Evolutionary conservation across 2,113 vertebrate species (phyloP).

Genomic region (Antechinus stuartii): DNA sequence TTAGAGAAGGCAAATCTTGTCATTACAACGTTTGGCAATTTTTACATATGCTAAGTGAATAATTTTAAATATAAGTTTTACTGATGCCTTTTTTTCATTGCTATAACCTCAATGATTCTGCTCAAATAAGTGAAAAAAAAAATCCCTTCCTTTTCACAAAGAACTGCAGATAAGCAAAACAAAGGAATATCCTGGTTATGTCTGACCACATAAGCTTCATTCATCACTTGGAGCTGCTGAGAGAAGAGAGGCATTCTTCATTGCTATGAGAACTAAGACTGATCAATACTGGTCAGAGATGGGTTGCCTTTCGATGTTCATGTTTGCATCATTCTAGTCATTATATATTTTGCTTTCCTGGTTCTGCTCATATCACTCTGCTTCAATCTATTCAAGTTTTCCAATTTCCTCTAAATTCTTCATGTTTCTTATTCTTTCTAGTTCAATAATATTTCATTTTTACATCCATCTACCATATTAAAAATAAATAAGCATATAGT

Average conservation of each 20-base stretch:
- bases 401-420: not conserved
- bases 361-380: not conserved
- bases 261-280: not conserved
- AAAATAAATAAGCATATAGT: not conserved
- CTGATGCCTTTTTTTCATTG: not conserved
- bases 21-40: not conserved
- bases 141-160: not conserved
- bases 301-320: not conserved
- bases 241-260: not conserved
- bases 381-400: not conserved
- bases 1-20: not conserved
- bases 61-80: not conserved
- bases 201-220: not conserved
- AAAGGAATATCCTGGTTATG: not conserved
- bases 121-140: not conserved
- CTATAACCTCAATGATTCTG: not conserved
- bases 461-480: not conserved
- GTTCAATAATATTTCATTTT: not conserved
- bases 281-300: not conserved
- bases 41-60: not conserved
- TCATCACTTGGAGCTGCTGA: not conserved
- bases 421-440: not conserved
- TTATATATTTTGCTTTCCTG: not conserved
- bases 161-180: not conserved
- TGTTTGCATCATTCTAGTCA: not conserved